These are phyloP conservation scores for Crocidura indochinensis DNA, from an alignment of 2,797 vertebrate genomes.

Conservation along the genomic window DNA sequence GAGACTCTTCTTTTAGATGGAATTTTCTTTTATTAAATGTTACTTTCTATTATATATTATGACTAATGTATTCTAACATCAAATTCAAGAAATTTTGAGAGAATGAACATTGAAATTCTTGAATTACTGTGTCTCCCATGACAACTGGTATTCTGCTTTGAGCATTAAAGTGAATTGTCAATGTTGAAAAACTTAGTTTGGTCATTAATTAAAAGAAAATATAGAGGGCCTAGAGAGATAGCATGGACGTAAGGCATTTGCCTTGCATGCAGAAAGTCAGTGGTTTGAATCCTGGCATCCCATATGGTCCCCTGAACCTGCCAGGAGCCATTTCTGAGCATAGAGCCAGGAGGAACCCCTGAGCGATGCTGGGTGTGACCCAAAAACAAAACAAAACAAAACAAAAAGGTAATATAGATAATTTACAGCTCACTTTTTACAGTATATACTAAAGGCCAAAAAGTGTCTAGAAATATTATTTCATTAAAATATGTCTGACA, in stretches of 20 bases:
- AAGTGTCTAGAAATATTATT: conserved; percentile 13
- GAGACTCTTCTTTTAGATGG: not conserved
- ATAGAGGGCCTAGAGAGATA: too few relatives aligned
- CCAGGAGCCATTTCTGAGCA: too few relatives aligned
- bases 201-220: not conserved
- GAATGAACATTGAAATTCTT: conserved; percentile 9
- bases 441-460: conserved; percentile 4
- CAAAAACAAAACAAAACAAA: too few relatives aligned
- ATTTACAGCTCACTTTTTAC: conserved; percentile 40
- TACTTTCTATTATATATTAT: not conserved
- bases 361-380: too few relatives aligned
- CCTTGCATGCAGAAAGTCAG: too few relatives aligned
- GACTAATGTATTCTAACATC: not conserved
- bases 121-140: not conserved
- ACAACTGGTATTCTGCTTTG: not conserved
- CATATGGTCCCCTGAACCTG: too few relatives aligned
- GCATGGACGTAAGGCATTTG: too few relatives aligned
- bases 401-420: too few relatives aligned
- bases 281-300: too few relatives aligned
- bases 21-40: conserved; percentile 1
- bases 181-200: conserved; percentile 39
- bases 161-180: not conserved
- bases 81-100: conserved; percentile 36
- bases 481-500: not conserved
- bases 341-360: too few relatives aligned